Percentiles rank a stretch among this genome's conserved stretches.
Evolutionary conservation across 2,797 vertebrate species (phyloP).

Genomic region (Orestias chungarensis): DNA sequence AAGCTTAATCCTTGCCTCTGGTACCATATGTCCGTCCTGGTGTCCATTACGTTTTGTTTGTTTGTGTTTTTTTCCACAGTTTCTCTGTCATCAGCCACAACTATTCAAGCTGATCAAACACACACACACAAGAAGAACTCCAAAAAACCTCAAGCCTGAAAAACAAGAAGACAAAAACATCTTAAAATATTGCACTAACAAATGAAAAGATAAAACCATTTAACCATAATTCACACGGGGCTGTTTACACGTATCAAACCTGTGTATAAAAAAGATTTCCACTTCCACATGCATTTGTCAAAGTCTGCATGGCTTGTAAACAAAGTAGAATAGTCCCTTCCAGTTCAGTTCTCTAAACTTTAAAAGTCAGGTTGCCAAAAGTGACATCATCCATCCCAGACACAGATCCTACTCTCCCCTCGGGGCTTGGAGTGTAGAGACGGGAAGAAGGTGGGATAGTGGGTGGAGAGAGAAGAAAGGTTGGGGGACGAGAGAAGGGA

Average conservation of each 20-base stretch:
- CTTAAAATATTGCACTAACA: slow-evolving; percentile 6
- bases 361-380: slow-evolving; percentile 52
- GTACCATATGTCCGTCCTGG: slow-evolving; percentile 58
- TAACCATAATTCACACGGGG: slow-evolving; percentile 6
- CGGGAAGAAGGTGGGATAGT: slow-evolving; percentile 49
- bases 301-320: slow-evolving; percentile 40
- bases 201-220: slow-evolving; percentile 19
- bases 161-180: slow-evolving; percentile 3
- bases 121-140: slow-evolving; percentile 10
- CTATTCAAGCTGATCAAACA: slow-evolving; percentile 19
- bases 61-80: slow-evolving; percentile 38
- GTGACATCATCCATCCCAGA: slow-evolving; percentile 72
- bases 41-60: slow-evolving; percentile 63
- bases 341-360: slow-evolving; percentile 59
- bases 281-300: slow-evolving; percentile 3
- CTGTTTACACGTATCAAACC: slow-evolving; percentile 19
- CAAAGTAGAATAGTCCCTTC: slow-evolving; percentile 37
- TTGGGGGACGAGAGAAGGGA: slow-evolving; percentile 16
- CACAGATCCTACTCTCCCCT: slow-evolving; percentile 67
- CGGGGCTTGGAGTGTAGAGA: slow-evolving; percentile 35
- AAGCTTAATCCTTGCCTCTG: slow-evolving; percentile 48
- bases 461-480: slow-evolving; percentile 33
- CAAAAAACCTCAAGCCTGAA: slow-evolving; percentile 12
- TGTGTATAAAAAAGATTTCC: slow-evolving; percentile 19
- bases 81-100: slow-evolving; percentile 41